Evolutionary conservation across 2,888 invertebrate genomes (phyloP).

Genomic region (Amphipyra tragopoginis): DNA sequence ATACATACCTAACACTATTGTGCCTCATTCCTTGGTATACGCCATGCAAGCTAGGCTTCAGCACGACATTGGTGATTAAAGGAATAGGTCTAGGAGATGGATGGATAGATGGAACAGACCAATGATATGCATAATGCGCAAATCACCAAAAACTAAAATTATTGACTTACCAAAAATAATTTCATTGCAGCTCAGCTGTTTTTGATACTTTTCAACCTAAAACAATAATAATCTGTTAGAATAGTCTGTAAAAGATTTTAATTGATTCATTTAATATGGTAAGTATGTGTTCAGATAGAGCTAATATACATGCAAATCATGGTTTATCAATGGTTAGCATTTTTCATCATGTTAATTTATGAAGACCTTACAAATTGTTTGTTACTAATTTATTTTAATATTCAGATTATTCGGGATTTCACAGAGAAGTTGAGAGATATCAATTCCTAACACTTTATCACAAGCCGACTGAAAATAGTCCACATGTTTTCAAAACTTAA

Average conservation of each 20-base stretch:
- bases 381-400: too few species aligned
- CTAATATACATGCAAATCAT: conserved; percentile 90
- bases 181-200: background rate
- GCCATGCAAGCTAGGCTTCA: background rate
- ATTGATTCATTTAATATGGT: background rate
- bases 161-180: conserved; percentile 33
- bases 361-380: too few species aligned
- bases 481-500: too few species aligned
- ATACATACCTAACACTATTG: too few species aligned
- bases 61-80: background rate
- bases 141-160: background rate
- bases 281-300: conserved; percentile 87
- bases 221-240: conserved; percentile 17
- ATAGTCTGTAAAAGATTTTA: background rate
- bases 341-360: conserved; percentile 78
- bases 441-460: too few species aligned
- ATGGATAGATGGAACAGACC: background rate
- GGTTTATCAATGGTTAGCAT: conserved; percentile 86
- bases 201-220: conserved; percentile 11
- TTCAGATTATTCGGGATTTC: too few species aligned
- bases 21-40: too few species aligned
- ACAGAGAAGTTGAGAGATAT: too few species aligned
- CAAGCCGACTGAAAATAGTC: background rate
- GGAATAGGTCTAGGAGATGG: background rate
- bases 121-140: background rate